Evolutionary conservation across 1,140 invertebrate species (phyloP).

Genomic region (Lerema accius): DNA sequence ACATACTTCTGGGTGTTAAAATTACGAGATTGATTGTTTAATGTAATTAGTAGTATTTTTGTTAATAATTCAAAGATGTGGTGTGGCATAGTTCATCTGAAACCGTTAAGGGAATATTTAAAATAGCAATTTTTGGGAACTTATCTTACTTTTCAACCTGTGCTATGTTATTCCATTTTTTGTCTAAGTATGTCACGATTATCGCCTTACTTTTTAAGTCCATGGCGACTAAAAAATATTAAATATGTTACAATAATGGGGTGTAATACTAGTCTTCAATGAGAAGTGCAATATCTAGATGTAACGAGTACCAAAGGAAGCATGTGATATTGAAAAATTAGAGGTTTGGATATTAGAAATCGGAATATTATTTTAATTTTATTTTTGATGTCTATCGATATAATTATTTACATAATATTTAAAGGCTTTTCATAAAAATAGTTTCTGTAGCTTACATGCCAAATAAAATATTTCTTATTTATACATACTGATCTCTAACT

Average conservation of each 20-base stretch:
- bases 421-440: conserved; percentile 34
- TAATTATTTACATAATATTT: conserved; percentile 25
- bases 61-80: no score
- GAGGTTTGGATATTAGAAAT: conserved; percentile 11
- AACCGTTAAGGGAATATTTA: no score
- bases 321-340: conserved; percentile 57
- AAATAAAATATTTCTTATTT: conserved; percentile 23
- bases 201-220: no score
- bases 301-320: conserved; percentile 56
- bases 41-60: no score
- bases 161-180: no score
- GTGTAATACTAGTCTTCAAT: conserved; percentile 20
- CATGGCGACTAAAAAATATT: neutral
- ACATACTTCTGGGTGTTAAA: no score
- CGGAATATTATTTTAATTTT: conserved; percentile 20
- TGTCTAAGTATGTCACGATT: neutral
- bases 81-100: no score
- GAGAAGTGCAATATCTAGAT: conserved; percentile 27
- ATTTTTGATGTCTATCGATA: conserved; percentile 41
- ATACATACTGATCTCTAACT: no score
- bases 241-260: neutral
- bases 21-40: no score
- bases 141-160: no score
- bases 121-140: no score
- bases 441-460: conserved; percentile 38